Conservation (phyloP, 2,888 invertebrate species). For the Nebria salina region DNA sequence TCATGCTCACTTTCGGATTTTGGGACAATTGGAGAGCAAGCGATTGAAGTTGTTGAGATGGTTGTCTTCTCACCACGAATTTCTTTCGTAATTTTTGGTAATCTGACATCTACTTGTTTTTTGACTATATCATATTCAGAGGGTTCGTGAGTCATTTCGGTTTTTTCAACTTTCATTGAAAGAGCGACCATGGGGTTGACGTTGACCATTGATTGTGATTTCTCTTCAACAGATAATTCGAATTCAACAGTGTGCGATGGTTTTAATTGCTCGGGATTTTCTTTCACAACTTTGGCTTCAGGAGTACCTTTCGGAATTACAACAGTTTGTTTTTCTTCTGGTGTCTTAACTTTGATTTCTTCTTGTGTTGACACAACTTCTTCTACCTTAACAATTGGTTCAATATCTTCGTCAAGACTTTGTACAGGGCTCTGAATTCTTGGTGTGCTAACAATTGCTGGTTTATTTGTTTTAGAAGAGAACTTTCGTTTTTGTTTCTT, state of each 20-base stretch:
- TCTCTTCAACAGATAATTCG: slow-evolving; percentile 60
- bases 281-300: slow-evolving; percentile 22
- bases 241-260: slow-evolving; percentile 59
- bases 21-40: slow-evolving; percentile 55
- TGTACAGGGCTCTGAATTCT: slow-evolving; percentile 22
- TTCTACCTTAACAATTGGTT: slow-evolving; percentile 19
- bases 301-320: slow-evolving; percentile 27
- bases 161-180: slow-evolving; percentile 55
- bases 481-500: slow-evolving; percentile 44
- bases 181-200: slow-evolving; percentile 58
- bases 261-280: slow-evolving; percentile 48
- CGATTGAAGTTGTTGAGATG: slow-evolving; percentile 49
- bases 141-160: slow-evolving; percentile 53
- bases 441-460: slow-evolving; percentile 20
- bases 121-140: slow-evolving; percentile 52
- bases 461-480: slow-evolving; percentile 24
- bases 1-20: slow-evolving; percentile 58
- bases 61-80: slow-evolving; percentile 46
- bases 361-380: slow-evolving; percentile 17
- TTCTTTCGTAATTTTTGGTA: slow-evolving; percentile 53
- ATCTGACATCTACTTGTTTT: slow-evolving; percentile 57
- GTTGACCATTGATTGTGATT: slow-evolving; percentile 59
- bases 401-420: neutral
- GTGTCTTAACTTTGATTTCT: slow-evolving; percentile 29
- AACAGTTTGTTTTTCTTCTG: slow-evolving; percentile 30